Percentiles rank a stretch among this genome's conserved stretches.
These are phyloP conservation scores for Phacellophora camtschatica DNA, from an alignment of 30 jellyfish, hydroid and myxozoan species.

Conservation along the genomic window DNA sequence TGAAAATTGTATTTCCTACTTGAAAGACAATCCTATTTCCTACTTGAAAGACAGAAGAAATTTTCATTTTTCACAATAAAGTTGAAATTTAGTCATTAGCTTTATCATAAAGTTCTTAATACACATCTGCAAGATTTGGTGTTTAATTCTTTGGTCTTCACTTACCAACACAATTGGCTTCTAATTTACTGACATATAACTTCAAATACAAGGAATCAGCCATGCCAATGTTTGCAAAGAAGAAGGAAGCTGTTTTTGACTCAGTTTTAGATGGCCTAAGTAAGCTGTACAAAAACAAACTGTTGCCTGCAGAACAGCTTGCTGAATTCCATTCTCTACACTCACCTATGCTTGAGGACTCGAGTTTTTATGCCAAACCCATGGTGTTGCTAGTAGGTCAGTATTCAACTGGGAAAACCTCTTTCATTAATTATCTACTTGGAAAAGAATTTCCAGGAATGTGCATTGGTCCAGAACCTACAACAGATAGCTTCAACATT, in stretches of 20 bases:
- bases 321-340: constrained; percentile 81
- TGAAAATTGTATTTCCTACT: too few species aligned
- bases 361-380: constrained; percentile 85
- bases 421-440: constrained; percentile 86
- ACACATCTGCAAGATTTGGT: too few species aligned
- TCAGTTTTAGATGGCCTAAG: constrained; percentile 87
- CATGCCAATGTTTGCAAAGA: constrained; percentile 51
- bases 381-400: constrained; percentile 99
- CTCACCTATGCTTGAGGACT: constrained; percentile 90
- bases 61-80: too few species aligned
- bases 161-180: too few species aligned
- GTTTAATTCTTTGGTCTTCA: too few species aligned
- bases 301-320: constrained; percentile 84
- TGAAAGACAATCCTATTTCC: too few species aligned
- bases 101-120: too few species aligned
- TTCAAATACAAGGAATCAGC: too few species aligned
- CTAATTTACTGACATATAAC: too few species aligned
- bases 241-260: constrained; percentile 74
- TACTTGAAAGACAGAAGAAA: too few species aligned
- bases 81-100: too few species aligned
- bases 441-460: constrained; percentile 98
- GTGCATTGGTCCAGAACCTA: constrained; percentile 99
- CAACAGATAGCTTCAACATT: constrained; percentile 92
- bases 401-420: constrained; percentile 98
- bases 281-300: constrained; percentile 72